Conservation (phyloP, 2,113 vertebrate species). For the Pituophis catenifer region DNA sequence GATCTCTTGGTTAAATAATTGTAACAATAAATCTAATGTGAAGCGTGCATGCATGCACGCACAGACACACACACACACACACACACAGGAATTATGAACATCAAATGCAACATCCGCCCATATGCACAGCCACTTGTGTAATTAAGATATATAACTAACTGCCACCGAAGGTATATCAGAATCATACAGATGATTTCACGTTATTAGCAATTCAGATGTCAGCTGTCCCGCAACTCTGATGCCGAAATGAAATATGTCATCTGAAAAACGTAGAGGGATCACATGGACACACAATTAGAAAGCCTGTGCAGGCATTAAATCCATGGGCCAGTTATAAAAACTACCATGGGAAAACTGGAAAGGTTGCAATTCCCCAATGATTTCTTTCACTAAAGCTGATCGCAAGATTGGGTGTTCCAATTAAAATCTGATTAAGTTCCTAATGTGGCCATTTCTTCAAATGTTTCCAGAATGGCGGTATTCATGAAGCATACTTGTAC, state of each 20-base stretch:
- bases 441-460: neutral
- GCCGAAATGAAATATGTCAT: neutral
- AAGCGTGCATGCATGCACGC: neutral
- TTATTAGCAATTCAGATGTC: conserved; percentile 18
- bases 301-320: neutral
- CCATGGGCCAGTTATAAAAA: neutral
- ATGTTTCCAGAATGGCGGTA: neutral
- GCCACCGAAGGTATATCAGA: conserved; percentile 17
- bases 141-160: conserved; percentile 34
- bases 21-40: conserved; percentile 33
- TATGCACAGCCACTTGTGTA: conserved; percentile 25
- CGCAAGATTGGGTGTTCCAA: neutral
- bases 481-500: neutral
- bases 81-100: conserved; percentile 31
- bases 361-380: neutral
- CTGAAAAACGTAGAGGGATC: neutral
- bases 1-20: conserved; percentile 36
- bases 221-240: neutral
- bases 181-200: conserved; percentile 14
- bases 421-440: neutral
- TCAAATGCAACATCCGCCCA: conserved; percentile 28
- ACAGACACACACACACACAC: neutral
- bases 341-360: neutral
- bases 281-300: conserved; percentile 11
- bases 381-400: neutral